Base-by-base conservation (phyloP, 2,113 vertebrate genomes). In the Cardinalis cardinalis region DNA sequence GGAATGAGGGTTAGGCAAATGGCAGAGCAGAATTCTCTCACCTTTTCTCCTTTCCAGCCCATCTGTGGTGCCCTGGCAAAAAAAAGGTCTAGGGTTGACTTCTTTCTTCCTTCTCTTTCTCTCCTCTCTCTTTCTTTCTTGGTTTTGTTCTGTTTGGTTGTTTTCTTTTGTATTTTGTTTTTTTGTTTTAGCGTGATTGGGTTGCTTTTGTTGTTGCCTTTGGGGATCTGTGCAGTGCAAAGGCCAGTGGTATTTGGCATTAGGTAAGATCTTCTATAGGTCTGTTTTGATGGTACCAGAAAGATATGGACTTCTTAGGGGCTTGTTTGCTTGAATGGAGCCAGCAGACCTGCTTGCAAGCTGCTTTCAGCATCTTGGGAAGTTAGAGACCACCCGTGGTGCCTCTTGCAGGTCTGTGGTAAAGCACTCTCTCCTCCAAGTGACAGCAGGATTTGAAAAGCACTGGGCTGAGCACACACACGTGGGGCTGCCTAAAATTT, bases 101-200 rank as follows among this genome's bases (percentile, higher is more conserved):
- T 38, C 2, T 48, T 28, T 25, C 1, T 2, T 13, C 6, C 11
- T 2, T 4, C 5, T 25, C 10, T 19, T 19, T 9, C 8, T 43
- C 5, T 12, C 11, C 11, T 44, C 43, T 7, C 19, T 20, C 43
- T 10, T 5, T 44, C 43, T 40, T 14, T 46, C 44, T 46, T 25
- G 12, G 26, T 10, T 53, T 10, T 9, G 10, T 31, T 29, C 28
- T 14, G 7, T 51, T 26, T 20, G 52, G 7, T 24, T 18, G 13
- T 14, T 13, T 11, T 9, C 4, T 14, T 13, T 29, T 49, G 14
- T 18, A 3, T 49, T 26, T 15, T 26, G 24, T 2, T 16, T 19
- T 13, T 13, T 13, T 2, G 16, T 32, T 60, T 25, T 3, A 56
- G 24, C 28, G 14, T 32, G 15, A 51, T 53, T 59, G 7, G 2